phyloP scores from a whole-genome alignment of 2,888 invertebrate species.

The Cistogaster globosa region DNA sequence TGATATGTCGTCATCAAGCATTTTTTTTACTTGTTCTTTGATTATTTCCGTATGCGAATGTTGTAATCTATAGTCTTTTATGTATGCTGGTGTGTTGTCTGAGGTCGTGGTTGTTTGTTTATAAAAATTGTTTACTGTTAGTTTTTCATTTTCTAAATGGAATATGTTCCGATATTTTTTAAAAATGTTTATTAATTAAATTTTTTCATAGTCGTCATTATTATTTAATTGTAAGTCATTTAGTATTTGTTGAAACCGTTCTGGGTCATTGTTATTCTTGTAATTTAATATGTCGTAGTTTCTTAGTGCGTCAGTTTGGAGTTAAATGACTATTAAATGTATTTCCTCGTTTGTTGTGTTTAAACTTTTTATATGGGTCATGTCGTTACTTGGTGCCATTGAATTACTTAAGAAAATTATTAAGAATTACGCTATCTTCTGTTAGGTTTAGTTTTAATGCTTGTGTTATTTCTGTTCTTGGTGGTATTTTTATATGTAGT shows the following conservation, averaged over 20 bases:
- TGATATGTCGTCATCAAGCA: too few species aligned
- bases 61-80: neutral
- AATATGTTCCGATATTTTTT: constrained; percentile 26
- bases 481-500: constrained; percentile 30
- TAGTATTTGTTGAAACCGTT: constrained; percentile 19
- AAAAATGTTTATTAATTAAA: neutral
- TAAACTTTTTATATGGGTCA: constrained; percentile 35
- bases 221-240: neutral
- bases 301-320: constrained; percentile 14
- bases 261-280: neutral
- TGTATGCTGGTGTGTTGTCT: too few species aligned
- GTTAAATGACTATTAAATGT: constrained; percentile 22
- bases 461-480: too few species aligned
- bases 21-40: constrained; percentile 6
- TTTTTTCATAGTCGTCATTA: constrained; percentile 17
- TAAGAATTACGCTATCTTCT: constrained; percentile 31
- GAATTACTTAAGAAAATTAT: constrained; percentile 40
- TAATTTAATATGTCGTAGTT: constrained; percentile 34
- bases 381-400: constrained; percentile 41
- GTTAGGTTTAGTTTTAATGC: constrained; percentile 1
- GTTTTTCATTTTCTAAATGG: constrained; percentile 16
- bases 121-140: too few species aligned
- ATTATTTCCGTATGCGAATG: neutral
- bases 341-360: too few species aligned
- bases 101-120: too few species aligned